Percentiles rank a stretch among this genome's conserved stretches.
phyloP scores from a whole-genome alignment of 2,888 invertebrate genomes.

The Steinernema hermaphroditum region DNA sequence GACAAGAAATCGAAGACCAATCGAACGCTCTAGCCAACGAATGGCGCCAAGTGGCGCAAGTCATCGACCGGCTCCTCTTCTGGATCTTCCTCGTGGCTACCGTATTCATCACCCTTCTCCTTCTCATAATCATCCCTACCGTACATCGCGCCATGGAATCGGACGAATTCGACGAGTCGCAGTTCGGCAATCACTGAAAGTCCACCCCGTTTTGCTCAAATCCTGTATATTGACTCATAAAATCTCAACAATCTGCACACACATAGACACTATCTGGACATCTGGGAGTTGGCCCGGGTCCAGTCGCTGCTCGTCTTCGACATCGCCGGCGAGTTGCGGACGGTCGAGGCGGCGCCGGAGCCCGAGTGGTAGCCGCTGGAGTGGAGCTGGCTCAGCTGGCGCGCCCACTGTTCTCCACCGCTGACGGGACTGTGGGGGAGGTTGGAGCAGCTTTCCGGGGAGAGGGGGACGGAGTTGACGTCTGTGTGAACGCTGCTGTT shows the following conservation, averaged over 20 bases:
- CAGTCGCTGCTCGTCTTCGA: slow-evolving; percentile 23
- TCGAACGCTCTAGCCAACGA: slow-evolving; percentile 70
- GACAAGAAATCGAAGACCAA: slow-evolving; percentile 69
- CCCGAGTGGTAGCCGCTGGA: neutral
- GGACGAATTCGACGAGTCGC: slow-evolving; percentile 43
- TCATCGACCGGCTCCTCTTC: slow-evolving; percentile 71
- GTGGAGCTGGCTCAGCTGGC: neutral
- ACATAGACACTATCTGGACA: neutral
- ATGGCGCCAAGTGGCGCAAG: slow-evolving; percentile 71
- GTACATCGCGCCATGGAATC: slow-evolving; percentile 44
- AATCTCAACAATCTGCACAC: too few relatives aligned
- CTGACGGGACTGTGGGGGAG: slow-evolving; percentile 9
- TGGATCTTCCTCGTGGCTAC: slow-evolving; percentile 71
- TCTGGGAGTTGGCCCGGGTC: neutral
- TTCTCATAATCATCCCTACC: slow-evolving; percentile 70
- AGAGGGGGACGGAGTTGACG: slow-evolving; percentile 2
- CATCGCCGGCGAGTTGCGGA: slow-evolving; percentile 3
- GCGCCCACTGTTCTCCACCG: neutral
- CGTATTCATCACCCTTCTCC: slow-evolving; percentile 69
- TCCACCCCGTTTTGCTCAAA: slow-evolving; percentile 4
- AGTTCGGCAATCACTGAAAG: slow-evolving; percentile 43
- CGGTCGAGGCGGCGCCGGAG: neutral
- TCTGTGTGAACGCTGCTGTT: slow-evolving; percentile 19
- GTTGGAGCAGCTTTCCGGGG: slow-evolving; percentile 16
- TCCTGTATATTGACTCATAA: neutral